Evolutionary conservation across 2,888 invertebrate species (phyloP), one percentile per base, ranked within the genome.

Genomic region (Bugula neritina): DNA sequence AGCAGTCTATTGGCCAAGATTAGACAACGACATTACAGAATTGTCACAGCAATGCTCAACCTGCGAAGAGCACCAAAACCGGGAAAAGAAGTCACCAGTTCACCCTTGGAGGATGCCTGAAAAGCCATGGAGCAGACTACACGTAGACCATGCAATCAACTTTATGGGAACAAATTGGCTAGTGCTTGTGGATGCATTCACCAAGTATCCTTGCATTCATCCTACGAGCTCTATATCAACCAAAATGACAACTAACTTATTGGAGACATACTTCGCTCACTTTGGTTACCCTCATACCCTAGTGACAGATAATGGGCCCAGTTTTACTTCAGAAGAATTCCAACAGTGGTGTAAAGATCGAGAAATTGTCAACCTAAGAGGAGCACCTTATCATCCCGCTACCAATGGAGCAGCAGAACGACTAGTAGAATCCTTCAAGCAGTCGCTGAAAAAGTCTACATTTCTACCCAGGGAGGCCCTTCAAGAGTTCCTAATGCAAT

Each of bases 121-220:
- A 13, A 72, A 73, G 52, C 76, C 77, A 17, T 80, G 77, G 79
- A 71, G 72, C 3, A 69, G 78, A 10, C n/a, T 80, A 1, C 78
- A 79, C 55, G 54, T 78, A 25, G 79, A 79, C 71, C 78, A 74
- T 71, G 78, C 77, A 17, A 77, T 75, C 23, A 76, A 73, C 54
- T 72, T 75, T 35, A 27, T 72, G 58, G 75, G 74, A 0, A 71
- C 71, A 57, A 75, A 74, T 57, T 75, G 74, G 70, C 72, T 79
- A 17, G 71, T 78, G 10, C 31, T 76, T 5, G 71, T 77, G 0
- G 77, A 79, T 63, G 75, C 76, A 0, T 69, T 76, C 55, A 75
- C 75, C 10, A 78, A 78, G 71, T 78, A 75, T 74, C 71, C 74
- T 1, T 76, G 77, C 31, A 74, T 74, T 34, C 54, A 69, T 31